Evolutionary conservation across 2,797 vertebrate genomes (phyloP), one percentile per base, ranked within the genome.

Genomic region (Lithobates sylvaticus): DNA sequence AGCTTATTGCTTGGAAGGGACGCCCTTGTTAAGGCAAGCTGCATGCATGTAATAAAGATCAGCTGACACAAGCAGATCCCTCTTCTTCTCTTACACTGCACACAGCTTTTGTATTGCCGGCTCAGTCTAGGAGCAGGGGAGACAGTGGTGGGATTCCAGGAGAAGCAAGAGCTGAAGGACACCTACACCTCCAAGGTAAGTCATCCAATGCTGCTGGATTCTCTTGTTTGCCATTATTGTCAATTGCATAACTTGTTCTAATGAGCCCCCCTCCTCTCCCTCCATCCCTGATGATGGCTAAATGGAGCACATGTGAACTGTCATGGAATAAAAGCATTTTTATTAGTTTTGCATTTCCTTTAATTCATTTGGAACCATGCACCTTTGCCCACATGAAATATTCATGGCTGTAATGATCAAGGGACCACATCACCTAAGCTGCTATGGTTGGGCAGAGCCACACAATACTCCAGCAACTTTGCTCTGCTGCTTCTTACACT

Each of bases 171-270:
- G 8, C 80, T 77, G 90, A 88, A 91, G 91, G 88, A 91, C 90
- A 26, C 85, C 88, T 88, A 89, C 75, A 88, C 84, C 68, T 88
- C 86, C 74, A 93, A 94, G 94, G 94, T 94, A 94, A 94, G 86
- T 70, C 42, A 29, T 15, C 16, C 21, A 32, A 47, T 50, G 36
- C 65, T 44, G n/a, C 42, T 69, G 39, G 36, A 36, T 69, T 8
- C 4, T 29, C 21, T 39, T 70, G 34, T 70, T 78, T 69, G 32
- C 42, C 61, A 76, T 29, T 16, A 18, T 23, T 69, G 15, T 36
- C 0, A 36, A 47, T 42, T 36, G 4, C 10, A 12, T 34, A 36
- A 21, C 32, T 9, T 61, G 5, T 36, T 36, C 39, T 58, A 23
- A 5, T n/a, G 8, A 29, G 9, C 12, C 54, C 61, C 18, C 10